Base-by-base conservation (phyloP, 2,888 invertebrate genomes). In the Sminthurides aquaticus region DNA sequence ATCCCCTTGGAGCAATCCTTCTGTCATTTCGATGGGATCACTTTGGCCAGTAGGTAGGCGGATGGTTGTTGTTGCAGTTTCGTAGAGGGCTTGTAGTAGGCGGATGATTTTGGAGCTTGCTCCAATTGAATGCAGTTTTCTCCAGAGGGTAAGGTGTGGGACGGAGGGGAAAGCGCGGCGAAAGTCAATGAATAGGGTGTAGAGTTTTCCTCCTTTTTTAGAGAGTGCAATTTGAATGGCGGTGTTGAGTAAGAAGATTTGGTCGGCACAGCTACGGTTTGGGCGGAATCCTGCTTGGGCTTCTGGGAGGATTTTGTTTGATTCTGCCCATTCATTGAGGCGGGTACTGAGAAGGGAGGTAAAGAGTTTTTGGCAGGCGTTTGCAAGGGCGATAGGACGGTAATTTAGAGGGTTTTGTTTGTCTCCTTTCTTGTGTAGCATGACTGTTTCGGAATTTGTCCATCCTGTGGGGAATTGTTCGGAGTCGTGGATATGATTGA, bases 381-480 rank as follows among this genome's bases (percentile, higher is more conserved):
- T 25, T 56, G 22, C 25, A 3, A 56, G 27, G 3, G 56, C 56
- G 15, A 56, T 56, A 11, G 56, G 56, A 25, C 56, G 24, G 26
- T 56, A 56, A 22, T 56, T 56, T 11, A 56, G 5, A n/a, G 56
- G 56, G 8, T 56, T 26, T 5, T 8, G 3, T 8, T 11, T 27
- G 25, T 56, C 27, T 22, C 56, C 56, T 26, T 56, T 56, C 27
- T 56, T 56, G 56, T 56, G 27, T 22, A 56, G 24, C 56, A 56
- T 56, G 3, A 56, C 56, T 8, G 56, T 56, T 22, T 22, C 27
- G 8, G 8, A 24, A 8, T 25, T 26, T 11, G 3, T 11, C 56
- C 56, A 56, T 56, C 25, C 56, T 26, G 27, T 8, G 11, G 56
- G 56, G 15, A 15, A 8, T 56, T 56, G 3, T n/a, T 56, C 43